Evolutionary conservation across 2,888 invertebrate genomes (phyloP), one percentile per base, ranked within the genome.

Genomic region (Seira musarum): DNA sequence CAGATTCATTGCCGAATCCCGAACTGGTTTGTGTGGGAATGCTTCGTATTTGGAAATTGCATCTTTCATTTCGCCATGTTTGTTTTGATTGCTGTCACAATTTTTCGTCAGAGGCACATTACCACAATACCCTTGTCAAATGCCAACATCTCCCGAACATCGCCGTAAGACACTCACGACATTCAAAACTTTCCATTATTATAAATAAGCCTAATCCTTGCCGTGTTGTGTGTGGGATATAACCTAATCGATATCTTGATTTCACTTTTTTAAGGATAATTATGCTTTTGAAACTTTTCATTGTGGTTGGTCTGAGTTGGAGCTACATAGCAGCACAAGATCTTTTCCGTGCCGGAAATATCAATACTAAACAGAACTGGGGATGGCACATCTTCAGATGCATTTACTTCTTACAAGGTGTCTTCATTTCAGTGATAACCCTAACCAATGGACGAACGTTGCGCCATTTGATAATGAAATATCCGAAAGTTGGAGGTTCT

Each of bases 231-330:
- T n/a, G n/a, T n/a, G n/a, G n/a, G n/a, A n/a, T n/a, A n/a, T n/a
- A n/a, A n/a, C n/a, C n/a, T n/a, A n/a, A n/a, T n/a, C n/a, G n/a
- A n/a, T n/a, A n/a, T n/a, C n/a, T n/a, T n/a, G n/a, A n/a, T n/a
- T n/a, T n/a, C n/a, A n/a, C n/a, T n/a, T n/a, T n/a, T 70, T 77
- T 63, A 25, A 81, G 81, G 22, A 25, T 78, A 6, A 0, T 65
- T 2, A 17, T 79, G 60, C 65, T 82, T 3, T 0, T 79, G 5
- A 69, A 69, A 19, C 61, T 82, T 3, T 79, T 82, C 30, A 60
- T 82, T 1, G 82, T 82, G 22, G 82, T 82, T 17, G 82, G 82
- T 8, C 30, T 82, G 24, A 82, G 78, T n/a, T 82, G 82, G 82
- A 79, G 78, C n/a, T 82, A 82, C 25, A 82, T 82, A 19, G 82